A percentile compares a stretch with the other conserved stretches of the same genome.
These are phyloP conservation scores for Tetragonula carbonaria DNA, from an alignment of 2,888 invertebrate genomes.

Conservation along the genomic window DNA sequence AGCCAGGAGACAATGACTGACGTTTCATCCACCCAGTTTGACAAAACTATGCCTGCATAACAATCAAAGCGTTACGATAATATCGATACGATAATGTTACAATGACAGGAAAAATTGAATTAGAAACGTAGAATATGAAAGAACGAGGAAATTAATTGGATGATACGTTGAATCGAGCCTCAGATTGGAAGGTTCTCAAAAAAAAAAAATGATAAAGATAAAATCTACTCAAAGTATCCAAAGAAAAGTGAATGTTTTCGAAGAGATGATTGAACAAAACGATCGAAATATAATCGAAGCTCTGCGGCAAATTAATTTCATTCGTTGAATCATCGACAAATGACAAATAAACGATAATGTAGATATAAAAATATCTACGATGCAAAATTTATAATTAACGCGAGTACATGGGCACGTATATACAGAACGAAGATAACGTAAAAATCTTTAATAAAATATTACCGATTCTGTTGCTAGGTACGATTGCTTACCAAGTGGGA, in stretches of 20 bases:
- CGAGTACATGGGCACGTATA: too few species aligned
- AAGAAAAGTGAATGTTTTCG: neutral
- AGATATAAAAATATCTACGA: neutral
- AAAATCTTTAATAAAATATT: constrained; percentile 19
- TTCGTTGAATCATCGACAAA: neutral
- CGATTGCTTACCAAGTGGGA: constrained; percentile 28
- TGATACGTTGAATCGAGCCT: neutral
- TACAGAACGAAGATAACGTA: neutral
- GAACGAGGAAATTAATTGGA: neutral
- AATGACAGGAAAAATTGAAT: neutral
- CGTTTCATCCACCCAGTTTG: constrained; percentile 10
- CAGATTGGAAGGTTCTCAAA: neutral
- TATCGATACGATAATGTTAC: too few species aligned
- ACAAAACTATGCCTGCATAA: constrained; percentile 6
- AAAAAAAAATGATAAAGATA: neutral
- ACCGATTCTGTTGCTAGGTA: constrained; percentile 37
- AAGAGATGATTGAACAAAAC: neutral
- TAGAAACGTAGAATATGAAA: neutral
- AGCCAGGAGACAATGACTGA: neutral
- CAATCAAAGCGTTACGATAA: neutral
- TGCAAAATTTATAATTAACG: neutral
- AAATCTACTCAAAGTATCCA: neutral
- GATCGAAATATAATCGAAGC: neutral
- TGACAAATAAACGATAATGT: neutral
- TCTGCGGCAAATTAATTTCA: neutral